Conservation (phyloP, 1,140 invertebrate species). For the Schlechtendalia chinensis region DNA sequence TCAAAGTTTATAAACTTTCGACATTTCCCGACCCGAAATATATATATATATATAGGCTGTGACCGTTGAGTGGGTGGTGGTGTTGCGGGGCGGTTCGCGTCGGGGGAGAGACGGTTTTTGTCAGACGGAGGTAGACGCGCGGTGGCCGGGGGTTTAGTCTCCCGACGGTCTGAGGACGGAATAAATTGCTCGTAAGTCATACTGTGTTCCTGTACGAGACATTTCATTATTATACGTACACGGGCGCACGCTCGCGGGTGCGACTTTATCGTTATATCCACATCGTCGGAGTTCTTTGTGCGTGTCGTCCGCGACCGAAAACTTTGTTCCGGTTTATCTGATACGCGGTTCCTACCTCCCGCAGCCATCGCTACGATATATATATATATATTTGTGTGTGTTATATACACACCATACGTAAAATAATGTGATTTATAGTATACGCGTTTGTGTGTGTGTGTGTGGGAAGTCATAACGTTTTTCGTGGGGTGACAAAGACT, state of each 20-base stretch:
- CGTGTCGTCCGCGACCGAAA: constrained; percentile 22
- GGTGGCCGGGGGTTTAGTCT: neutral
- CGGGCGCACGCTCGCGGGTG: neutral
- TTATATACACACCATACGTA: neutral
- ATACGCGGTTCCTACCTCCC: neutral
- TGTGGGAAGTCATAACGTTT: neutral
- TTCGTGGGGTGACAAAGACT: neutral
- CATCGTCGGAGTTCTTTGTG: constrained; percentile 41
- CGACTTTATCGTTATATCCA: constrained; percentile 31
- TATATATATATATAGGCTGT: neutral
- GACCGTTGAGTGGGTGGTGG: too few species aligned
- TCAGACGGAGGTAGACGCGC: too few species aligned
- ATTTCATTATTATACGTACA: constrained; percentile 37
- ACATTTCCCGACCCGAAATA: neutral
- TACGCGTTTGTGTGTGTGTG: neutral
- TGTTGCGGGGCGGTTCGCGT: too few species aligned
- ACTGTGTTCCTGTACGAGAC: constrained; percentile 47
- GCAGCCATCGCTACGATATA: too few species aligned
- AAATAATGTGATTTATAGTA: too few species aligned
- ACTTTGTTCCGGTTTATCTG: constrained; percentile 38
- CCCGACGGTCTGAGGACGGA: constrained; percentile 22
- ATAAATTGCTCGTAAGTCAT: constrained; percentile 50
- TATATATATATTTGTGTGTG: neutral
- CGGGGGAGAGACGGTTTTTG: neutral
- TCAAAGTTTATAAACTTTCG: constrained; percentile 46